Evolutionary conservation across 2,888 invertebrate species (phyloP).

Genomic region (Nycteola revayana): DNA sequence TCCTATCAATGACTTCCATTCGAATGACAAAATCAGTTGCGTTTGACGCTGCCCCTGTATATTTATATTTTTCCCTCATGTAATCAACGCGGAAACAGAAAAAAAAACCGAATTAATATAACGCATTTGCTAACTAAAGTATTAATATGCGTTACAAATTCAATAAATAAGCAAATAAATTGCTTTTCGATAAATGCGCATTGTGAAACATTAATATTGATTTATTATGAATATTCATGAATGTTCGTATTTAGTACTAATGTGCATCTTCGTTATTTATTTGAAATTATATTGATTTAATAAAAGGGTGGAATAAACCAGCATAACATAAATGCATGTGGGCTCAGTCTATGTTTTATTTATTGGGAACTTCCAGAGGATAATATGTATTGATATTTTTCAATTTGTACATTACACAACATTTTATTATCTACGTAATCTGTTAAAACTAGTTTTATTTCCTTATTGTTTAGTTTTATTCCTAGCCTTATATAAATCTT

Average conservation of each 20-base stretch:
- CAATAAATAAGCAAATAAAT: constrained; percentile 80
- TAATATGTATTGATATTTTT: too few species aligned
- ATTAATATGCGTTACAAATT: constrained; percentile 74
- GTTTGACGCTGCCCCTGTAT: constrained; percentile 46
- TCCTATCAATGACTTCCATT: constrained; percentile 72
- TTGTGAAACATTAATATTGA: constrained; percentile 73
- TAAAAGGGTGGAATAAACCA: constrained; percentile 16
- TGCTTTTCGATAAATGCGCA: constrained; percentile 71
- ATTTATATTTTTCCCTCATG: constrained; percentile 50
- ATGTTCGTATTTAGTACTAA: constrained; percentile 58
- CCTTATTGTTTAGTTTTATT: too few species aligned
- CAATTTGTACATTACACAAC: too few species aligned
- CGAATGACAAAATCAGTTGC: constrained; percentile 65
- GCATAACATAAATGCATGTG: too few species aligned
- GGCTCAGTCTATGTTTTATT: too few species aligned
- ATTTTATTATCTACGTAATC: too few species aligned
- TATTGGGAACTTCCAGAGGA: too few species aligned
- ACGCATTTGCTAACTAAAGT: constrained; percentile 49
- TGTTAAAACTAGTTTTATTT: too few species aligned
- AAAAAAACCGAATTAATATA: constrained; percentile 43
- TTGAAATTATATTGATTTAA: constrained; percentile 46
- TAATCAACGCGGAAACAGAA: constrained; percentile 13
- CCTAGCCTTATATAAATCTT: too few species aligned
- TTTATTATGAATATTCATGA: constrained; percentile 82
- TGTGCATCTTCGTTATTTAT: constrained; percentile 49